A percentile compares a stretch with the other conserved stretches of the same genome.
Evolutionary conservation across 2,797 vertebrate species (phyloP).

Genomic region (Poecile montanus): DNA sequence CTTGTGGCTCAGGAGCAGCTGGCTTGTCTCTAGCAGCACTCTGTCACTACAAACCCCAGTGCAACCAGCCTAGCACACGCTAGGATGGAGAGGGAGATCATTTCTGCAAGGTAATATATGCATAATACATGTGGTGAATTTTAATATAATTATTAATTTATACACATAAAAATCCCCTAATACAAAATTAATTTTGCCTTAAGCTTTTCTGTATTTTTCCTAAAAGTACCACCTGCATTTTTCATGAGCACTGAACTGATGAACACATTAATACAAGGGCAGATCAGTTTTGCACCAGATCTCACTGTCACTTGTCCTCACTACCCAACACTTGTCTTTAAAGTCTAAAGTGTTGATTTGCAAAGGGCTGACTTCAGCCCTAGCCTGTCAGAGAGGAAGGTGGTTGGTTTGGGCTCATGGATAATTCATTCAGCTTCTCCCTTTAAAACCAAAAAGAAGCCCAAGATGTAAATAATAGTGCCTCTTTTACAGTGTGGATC

Average conservation of each 20-base stretch:
- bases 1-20: background rate
- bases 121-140: conserved; percentile 23
- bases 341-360: background rate
- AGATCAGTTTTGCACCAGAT: background rate
- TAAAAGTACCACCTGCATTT: conserved; percentile 8
- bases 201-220: conserved; percentile 43
- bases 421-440: background rate
- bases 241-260: background rate
- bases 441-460: background rate
- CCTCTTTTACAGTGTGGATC: background rate
- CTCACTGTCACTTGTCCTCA: background rate
- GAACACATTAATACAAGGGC: background rate
- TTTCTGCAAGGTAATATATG: background rate
- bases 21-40: background rate
- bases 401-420: background rate
- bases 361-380: background rate
- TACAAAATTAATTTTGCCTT: conserved; percentile 50
- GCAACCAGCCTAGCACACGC: background rate
- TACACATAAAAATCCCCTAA: conserved; percentile 23
- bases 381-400: background rate
- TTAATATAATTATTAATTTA: conserved; percentile 53
- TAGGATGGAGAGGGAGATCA: background rate
- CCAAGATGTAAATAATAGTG: background rate
- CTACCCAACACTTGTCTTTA: background rate
- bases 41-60: background rate